A percentile compares a stretch with the other conserved stretches of the same genome.
These are phyloP conservation scores for Chrysodeixis includens DNA, from an alignment of 2,888 invertebrate genomes.

Conservation along the genomic window DNA sequence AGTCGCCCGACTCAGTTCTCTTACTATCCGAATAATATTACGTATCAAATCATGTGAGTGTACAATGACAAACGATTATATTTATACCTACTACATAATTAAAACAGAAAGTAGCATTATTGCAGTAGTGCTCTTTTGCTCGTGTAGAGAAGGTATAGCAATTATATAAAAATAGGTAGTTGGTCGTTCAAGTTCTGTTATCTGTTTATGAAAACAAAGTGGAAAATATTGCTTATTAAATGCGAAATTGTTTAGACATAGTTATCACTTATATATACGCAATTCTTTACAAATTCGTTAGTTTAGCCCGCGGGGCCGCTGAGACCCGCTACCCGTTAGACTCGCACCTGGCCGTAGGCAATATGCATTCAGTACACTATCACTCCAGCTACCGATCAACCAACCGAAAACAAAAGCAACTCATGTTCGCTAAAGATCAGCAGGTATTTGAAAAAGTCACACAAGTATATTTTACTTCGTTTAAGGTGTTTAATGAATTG, in stretches of 20 bases:
- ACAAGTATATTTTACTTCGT: too few relatives aligned
- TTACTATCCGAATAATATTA: constrained; percentile 2
- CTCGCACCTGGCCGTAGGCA: background rate
- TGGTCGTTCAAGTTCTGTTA: constrained; percentile 40
- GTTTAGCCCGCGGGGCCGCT: constrained; percentile 26
- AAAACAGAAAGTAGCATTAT: constrained; percentile 30
- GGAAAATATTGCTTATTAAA: constrained; percentile 46
- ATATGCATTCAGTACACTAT: background rate
- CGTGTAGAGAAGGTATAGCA: constrained; percentile 39
- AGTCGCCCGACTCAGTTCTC: constrained; percentile 7
- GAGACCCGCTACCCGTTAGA: constrained; percentile 18
- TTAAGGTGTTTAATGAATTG: too few relatives aligned
- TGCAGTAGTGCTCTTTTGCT: constrained; percentile 43
- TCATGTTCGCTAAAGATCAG: too few relatives aligned
- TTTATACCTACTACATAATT: constrained; percentile 18
- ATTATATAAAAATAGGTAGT: constrained; percentile 52
- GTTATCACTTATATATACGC: constrained; percentile 29
- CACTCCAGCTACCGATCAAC: background rate
- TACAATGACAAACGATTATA: constrained; percentile 19
- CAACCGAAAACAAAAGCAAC: too few relatives aligned
- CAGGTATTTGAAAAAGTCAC: too few relatives aligned
- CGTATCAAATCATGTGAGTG: constrained; percentile 11
- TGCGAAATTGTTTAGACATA: constrained; percentile 23
- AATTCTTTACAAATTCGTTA: constrained; percentile 53
- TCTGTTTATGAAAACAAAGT: constrained; percentile 28